Conservation (phyloP, 2,113 vertebrate genomes). For the Daphoenositta chrysoptera region DNA sequence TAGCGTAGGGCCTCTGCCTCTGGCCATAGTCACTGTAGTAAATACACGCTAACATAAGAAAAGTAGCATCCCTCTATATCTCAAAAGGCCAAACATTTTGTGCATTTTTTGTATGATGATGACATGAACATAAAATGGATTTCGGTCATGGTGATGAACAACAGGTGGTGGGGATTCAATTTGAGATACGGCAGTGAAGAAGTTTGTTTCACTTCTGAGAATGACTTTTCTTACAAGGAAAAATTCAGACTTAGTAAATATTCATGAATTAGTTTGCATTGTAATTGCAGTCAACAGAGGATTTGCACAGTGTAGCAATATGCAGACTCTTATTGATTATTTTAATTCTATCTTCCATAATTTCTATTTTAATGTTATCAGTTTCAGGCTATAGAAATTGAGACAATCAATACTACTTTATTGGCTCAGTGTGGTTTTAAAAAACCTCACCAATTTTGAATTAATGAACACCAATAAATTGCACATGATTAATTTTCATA, state of each 20-base stretch:
- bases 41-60: neutral
- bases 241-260: neutral
- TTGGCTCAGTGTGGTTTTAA: neutral
- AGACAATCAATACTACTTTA: neutral
- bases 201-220: neutral
- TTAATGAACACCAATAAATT: neutral
- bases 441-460: neutral
- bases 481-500: neutral
- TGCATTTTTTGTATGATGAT: neutral
- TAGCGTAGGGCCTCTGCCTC: neutral
- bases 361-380: neutral
- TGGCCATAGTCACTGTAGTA: neutral
- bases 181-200: neutral
- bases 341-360: neutral
- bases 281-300: neutral
- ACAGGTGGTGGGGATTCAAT: neutral
- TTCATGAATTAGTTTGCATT: neutral
- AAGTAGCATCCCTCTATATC: neutral
- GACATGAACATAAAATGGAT: neutral
- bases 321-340: neutral
- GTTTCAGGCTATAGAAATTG: neutral
- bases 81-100: neutral
- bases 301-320: neutral
- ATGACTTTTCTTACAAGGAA: neutral
- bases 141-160: neutral